phyloP scores from a whole-genome alignment of 2,888 invertebrate species.

The Lithophane socia region DNA sequence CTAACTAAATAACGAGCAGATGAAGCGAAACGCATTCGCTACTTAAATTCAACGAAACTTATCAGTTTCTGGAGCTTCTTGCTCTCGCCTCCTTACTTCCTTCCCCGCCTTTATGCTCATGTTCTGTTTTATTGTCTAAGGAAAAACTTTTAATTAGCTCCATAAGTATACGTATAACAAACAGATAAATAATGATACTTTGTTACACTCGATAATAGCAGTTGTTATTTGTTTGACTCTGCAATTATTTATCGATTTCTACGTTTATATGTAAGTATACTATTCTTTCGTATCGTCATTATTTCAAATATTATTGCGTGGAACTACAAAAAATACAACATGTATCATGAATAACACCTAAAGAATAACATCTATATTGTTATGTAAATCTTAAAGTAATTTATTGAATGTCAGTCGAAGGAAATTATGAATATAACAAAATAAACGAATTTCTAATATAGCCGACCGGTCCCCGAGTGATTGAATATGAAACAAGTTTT shows the following conservation, averaged over 20 bases:
- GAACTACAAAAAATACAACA: slow-evolving; percentile 11
- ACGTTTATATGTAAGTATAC: slow-evolving; percentile 2
- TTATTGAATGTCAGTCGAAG: slow-evolving; percentile 59
- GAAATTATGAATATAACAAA: slow-evolving; percentile 65
- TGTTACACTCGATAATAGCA: slow-evolving; percentile 44
- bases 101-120: slow-evolving; percentile 38
- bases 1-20: slow-evolving; percentile 82
- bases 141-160: slow-evolving; percentile 73
- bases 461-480: slow-evolving; percentile 60
- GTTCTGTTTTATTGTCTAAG: slow-evolving; percentile 64
- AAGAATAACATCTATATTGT: slow-evolving; percentile 39
- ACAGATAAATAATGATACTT: slow-evolving; percentile 49
- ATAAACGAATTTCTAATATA: slow-evolving; percentile 63
- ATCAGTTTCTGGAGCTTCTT: slow-evolving; percentile 58
- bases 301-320: slow-evolving; percentile 29
- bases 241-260: slow-evolving; percentile 43
- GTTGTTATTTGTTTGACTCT: slow-evolving; percentile 52
- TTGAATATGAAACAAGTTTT: slow-evolving; percentile 71
- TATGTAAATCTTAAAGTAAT: slow-evolving; percentile 48
- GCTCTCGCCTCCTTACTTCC: slow-evolving; percentile 52
- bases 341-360: slow-evolving; percentile 20
- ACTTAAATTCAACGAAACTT: slow-evolving; percentile 75
- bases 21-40: slow-evolving; percentile 79
- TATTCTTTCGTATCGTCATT: slow-evolving; percentile 32
- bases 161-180: slow-evolving; percentile 39